phyloP scores from a whole-genome alignment of 92 coral and sea anemone species.

The Porites divaricata region DNA sequence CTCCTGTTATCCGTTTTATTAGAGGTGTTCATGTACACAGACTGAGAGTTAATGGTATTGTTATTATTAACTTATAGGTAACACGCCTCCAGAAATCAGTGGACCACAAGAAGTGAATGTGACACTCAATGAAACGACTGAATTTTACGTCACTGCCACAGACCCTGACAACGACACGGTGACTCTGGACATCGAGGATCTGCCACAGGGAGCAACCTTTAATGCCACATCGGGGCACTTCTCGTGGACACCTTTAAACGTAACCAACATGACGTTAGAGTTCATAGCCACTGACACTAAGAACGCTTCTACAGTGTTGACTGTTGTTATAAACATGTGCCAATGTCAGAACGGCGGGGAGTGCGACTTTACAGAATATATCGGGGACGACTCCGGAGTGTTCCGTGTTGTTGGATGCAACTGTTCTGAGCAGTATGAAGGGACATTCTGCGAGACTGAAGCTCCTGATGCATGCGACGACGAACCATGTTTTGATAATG shows the following conservation, averaged over 20 bases:
- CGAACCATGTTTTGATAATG: slow-evolving; percentile 67
- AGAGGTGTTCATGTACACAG: too few relatives aligned
- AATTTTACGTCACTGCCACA: slow-evolving; percentile 33
- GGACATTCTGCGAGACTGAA: slow-evolving; percentile 65
- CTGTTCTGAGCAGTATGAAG: slow-evolving; percentile 62
- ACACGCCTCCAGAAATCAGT: slow-evolving; percentile 68
- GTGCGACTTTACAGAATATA: slow-evolving; percentile 52
- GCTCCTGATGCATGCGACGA: slow-evolving; percentile 61
- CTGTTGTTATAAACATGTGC: slow-evolving; percentile 60
- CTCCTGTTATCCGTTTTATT: too few relatives aligned
- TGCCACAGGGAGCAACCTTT: slow-evolving; percentile 68
- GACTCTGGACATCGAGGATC: slow-evolving; percentile 36
- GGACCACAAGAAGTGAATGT: slow-evolving; percentile 63
- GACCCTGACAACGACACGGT: slow-evolving; percentile 77
- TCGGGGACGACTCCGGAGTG: slow-evolving; percentile 37
- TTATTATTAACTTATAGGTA: slow-evolving; percentile 28
- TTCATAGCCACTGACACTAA: slow-evolving; percentile 66
- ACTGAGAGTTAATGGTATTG: too few relatives aligned
- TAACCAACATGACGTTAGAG: slow-evolving; percentile 38
- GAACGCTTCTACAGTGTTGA: slow-evolving; percentile 45
- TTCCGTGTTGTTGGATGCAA: slow-evolving; percentile 67
- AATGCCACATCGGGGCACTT: slow-evolving; percentile 40
- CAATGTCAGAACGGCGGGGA: slow-evolving; percentile 63
- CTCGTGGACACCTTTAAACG: slow-evolving; percentile 58
- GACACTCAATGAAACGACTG: slow-evolving; percentile 29